Conservation (phyloP, 2,888 invertebrate genomes). For the Heteromyza rotundicornis region DNA sequence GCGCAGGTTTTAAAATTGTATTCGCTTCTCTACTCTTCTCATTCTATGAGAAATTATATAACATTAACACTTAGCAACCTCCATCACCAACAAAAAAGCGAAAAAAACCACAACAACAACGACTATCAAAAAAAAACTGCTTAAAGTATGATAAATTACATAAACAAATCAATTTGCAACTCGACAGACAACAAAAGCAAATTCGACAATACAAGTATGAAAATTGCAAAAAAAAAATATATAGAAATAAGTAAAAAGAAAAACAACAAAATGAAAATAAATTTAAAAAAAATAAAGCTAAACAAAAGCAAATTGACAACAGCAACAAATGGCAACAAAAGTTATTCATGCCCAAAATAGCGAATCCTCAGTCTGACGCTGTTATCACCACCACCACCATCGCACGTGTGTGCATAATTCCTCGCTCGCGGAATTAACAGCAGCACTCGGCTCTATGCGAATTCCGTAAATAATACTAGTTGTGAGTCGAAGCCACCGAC, state of each 20-base stretch:
- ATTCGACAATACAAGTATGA: not conserved
- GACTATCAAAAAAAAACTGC: not conserved
- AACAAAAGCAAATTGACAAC: not conserved
- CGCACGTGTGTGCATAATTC: too few relatives aligned
- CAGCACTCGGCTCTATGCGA: too few relatives aligned
- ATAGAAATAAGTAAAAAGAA: not conserved
- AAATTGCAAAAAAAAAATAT: constrained; percentile 4
- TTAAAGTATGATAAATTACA: not conserved
- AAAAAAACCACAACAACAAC: constrained; percentile 2
- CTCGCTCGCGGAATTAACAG: too few relatives aligned
- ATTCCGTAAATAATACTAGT: too few relatives aligned
- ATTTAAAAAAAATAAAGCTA: not conserved
- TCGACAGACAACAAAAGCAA: not conserved
- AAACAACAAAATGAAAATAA: not conserved
- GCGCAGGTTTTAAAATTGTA: too few relatives aligned
- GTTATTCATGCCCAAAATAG: not conserved
- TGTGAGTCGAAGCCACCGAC: too few relatives aligned
- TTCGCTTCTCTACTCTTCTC: too few relatives aligned
- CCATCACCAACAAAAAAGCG: too few relatives aligned
- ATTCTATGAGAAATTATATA: not conserved
- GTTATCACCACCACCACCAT: too few relatives aligned
- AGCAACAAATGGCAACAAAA: not conserved
- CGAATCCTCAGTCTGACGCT: too few relatives aligned
- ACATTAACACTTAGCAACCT: not conserved
- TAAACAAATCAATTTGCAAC: not conserved